phyloP scores from a whole-genome alignment of 2,888 invertebrate genomes.

The Epinotia ramella region DNA sequence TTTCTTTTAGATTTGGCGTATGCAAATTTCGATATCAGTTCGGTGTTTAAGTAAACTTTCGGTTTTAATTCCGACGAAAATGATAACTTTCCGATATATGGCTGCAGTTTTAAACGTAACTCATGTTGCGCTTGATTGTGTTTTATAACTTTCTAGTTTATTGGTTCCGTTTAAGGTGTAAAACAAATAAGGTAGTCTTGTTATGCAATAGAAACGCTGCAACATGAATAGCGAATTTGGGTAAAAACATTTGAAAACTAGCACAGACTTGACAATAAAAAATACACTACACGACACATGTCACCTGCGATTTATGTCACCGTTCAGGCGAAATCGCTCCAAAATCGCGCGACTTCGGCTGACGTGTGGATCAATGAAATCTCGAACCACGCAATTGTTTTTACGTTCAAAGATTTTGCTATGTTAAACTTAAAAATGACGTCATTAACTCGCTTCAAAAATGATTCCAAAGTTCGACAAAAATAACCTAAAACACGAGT shows the following conservation, averaged over 20 bases:
- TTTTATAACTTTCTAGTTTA: conserved; percentile 24
- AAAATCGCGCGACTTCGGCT: too few species aligned
- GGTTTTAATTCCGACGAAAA: conserved; percentile 7
- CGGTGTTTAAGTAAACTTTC: conserved; percentile 9
- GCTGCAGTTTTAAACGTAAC: not conserved
- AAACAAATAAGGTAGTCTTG: not conserved
- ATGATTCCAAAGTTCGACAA: conserved; percentile 22
- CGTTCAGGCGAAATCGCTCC: too few species aligned
- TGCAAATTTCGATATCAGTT: conserved; percentile 15
- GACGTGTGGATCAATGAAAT: too few species aligned
- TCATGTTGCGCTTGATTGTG: not conserved
- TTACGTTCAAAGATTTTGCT: not conserved
- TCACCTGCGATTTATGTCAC: too few species aligned
- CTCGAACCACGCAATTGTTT: too few species aligned
- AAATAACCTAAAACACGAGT: conserved; percentile 48
- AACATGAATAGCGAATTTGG: not conserved
- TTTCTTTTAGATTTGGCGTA: conserved; percentile 26
- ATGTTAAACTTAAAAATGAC: not conserved
- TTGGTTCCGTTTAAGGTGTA: not conserved
- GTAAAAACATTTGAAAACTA: too few species aligned
- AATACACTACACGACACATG: too few species aligned
- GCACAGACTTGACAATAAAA: too few species aligned
- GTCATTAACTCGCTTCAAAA: conserved; percentile 14
- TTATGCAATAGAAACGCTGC: not conserved
- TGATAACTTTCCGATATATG: not conserved